phyloP scores from a whole-genome alignment of 2,888 invertebrate species.

The Oscheius sp. region DNA sequence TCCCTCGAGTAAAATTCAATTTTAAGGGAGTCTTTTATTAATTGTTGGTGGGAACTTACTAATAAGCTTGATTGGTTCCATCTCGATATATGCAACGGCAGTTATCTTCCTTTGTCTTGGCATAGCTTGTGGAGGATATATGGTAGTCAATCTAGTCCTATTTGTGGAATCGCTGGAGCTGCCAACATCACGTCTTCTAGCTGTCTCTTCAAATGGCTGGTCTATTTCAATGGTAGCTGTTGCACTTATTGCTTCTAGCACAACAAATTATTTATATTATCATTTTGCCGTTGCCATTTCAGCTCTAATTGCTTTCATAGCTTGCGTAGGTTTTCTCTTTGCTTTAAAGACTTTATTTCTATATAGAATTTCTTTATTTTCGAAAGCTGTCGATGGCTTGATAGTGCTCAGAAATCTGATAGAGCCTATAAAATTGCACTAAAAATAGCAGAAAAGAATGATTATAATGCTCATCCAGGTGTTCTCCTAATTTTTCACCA shows the following conservation, averaged over 20 bases:
- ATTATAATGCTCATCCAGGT: not conserved
- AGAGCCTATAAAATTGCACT: conserved; percentile 35
- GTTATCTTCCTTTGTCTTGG: conserved; percentile 45
- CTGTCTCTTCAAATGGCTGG: conserved; percentile 66
- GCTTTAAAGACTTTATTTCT: not conserved
- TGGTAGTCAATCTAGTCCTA: conserved; percentile 67
- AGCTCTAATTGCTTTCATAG: conserved; percentile 31
- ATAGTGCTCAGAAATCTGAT: conserved; percentile 33
- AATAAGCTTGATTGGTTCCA: conserved; percentile 19
- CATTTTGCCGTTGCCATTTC: conserved; percentile 38
- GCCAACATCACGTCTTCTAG: conserved; percentile 56
- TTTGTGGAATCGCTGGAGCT: conserved; percentile 60
- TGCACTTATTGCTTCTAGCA: conserved; percentile 32
- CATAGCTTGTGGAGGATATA: conserved; percentile 55
- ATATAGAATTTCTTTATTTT: conserved; percentile 47
- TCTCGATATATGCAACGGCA: conserved; percentile 27
- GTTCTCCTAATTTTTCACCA: not conserved
- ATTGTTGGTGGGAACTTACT: conserved; percentile 41
- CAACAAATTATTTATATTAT: conserved; percentile 52
- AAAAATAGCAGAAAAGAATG: conserved; percentile 21
- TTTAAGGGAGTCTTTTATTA: conserved; percentile 50
- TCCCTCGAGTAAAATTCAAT: too few relatives aligned
- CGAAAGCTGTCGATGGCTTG: conserved; percentile 64
- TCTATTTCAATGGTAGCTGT: conserved; percentile 58
- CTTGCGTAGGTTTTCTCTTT: conserved; percentile 1